phyloP scores from a whole-genome alignment of 2,113 vertebrate genomes.

The Salvelinus namaycush region DNA sequence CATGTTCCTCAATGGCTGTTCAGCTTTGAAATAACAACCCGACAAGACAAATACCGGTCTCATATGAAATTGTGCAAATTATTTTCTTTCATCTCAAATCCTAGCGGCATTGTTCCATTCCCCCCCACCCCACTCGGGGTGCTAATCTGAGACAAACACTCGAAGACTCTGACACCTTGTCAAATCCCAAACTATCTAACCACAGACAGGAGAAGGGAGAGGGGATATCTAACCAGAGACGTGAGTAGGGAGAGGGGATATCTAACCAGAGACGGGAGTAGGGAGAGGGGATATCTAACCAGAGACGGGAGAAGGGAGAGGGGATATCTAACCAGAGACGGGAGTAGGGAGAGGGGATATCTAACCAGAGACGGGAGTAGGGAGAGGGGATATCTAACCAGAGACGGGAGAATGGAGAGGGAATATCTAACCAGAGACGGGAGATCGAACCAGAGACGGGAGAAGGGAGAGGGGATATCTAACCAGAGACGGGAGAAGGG shows the following conservation, averaged over 20 bases:
- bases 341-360: too few relatives aligned
- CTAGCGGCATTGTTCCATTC: slow-evolving; percentile 44
- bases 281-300: not conserved
- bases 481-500: too few relatives aligned
- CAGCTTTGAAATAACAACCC: slow-evolving; percentile 62
- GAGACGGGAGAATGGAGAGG: too few relatives aligned
- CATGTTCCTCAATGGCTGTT: slow-evolving; percentile 45
- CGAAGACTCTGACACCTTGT: slow-evolving; percentile 54
- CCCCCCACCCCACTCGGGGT: slow-evolving; percentile 42
- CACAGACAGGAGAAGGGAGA: not conserved
- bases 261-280: not conserved
- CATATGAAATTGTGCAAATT: slow-evolving; percentile 47
- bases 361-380: too few relatives aligned
- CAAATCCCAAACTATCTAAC: slow-evolving; percentile 41
- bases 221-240: too few relatives aligned
- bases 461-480: too few relatives aligned
- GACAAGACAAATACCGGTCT: slow-evolving; percentile 64
- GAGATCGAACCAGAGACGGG: too few relatives aligned
- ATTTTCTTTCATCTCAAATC: slow-evolving; percentile 5
- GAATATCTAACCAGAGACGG: too few relatives aligned
- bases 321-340: too few relatives aligned
- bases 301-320: too few relatives aligned
- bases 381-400: too few relatives aligned
- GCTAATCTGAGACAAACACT: slow-evolving; percentile 68
- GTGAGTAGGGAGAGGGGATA: too few relatives aligned